Conservation (phyloP, 2,888 invertebrate species). For the Thera obeliscata region DNA sequence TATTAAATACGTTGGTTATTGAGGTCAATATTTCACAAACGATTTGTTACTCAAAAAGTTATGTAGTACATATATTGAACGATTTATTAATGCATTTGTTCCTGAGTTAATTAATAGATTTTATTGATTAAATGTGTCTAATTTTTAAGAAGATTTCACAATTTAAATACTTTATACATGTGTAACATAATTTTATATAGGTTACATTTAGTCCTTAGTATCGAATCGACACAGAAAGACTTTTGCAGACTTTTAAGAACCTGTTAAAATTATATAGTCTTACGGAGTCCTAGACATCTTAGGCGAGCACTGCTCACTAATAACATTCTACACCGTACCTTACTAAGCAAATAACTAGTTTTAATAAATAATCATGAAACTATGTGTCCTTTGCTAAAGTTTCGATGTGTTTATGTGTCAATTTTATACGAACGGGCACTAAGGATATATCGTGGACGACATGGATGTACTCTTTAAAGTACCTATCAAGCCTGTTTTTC, state of each 20-base stretch:
- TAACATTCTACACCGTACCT: background rate
- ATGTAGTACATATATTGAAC: conserved; percentile 69
- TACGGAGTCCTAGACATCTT: no score
- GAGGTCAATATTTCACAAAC: conserved; percentile 72
- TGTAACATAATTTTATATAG: conserved; percentile 71
- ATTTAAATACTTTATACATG: conserved; percentile 65
- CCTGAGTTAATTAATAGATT: conserved; percentile 83
- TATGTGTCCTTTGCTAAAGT: background rate
- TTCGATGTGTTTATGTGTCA: conserved; percentile 7
- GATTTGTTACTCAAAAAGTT: conserved; percentile 63
- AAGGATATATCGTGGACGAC: conserved; percentile 66
- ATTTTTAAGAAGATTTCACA: conserved; percentile 51
- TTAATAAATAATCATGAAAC: background rate
- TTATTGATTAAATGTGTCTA: conserved; percentile 70
- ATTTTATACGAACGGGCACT: conserved; percentile 38
- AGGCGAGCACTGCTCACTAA: no score
- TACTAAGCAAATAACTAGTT: background rate
- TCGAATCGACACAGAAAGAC: conserved; percentile 12
- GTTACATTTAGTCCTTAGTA: conserved; percentile 54
- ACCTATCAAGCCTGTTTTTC: background rate
- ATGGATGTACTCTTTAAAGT: background rate
- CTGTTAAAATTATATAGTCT: background rate
- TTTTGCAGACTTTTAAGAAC: background rate
- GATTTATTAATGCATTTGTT: conserved; percentile 84
- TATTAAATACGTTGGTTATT: conserved; percentile 66